A percentile compares a stretch with the other conserved stretches of the same genome.
phyloP scores from a whole-genome alignment of 2,888 invertebrate species.

The Alitta virens region DNA sequence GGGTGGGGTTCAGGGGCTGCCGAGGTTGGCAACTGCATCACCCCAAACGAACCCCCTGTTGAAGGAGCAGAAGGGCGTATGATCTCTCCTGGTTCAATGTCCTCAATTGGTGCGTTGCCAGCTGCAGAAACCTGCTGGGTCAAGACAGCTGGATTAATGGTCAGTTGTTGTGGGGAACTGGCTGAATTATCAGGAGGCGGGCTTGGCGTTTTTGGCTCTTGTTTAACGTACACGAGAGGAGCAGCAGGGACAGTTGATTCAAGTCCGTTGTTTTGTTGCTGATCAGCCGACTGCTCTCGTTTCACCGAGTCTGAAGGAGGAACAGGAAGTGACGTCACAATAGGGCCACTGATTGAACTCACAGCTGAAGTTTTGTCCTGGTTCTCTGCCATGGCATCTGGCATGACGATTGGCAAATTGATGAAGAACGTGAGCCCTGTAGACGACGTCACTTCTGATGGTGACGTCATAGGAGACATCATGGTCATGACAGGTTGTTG shows the following conservation, averaged over 20 bases:
- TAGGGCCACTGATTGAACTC: no score
- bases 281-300: no score
- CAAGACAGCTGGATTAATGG: neutral
- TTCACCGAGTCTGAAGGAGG: no score
- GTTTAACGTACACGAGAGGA: constrained; percentile 3
- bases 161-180: no score
- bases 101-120: constrained; percentile 1
- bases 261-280: no score
- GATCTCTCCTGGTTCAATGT: constrained; percentile 20
- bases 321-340: no score
- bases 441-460: neutral
- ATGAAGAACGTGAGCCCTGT: constrained; percentile 10
- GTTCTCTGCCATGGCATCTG: neutral
- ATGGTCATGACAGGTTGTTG: neutral
- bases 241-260: no score
- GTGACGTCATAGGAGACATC: neutral
- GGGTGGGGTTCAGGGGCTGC: neutral
- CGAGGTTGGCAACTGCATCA: neutral
- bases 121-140: constrained; percentile 2
- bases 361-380: neutral
- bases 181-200: neutral
- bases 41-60: neutral
- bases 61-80: no score
- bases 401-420: constrained; percentile 12
- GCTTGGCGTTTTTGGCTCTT: neutral